These are phyloP conservation scores for Leucoma salicis DNA, from an alignment of 2,888 invertebrate species.

Conservation along the genomic window DNA sequence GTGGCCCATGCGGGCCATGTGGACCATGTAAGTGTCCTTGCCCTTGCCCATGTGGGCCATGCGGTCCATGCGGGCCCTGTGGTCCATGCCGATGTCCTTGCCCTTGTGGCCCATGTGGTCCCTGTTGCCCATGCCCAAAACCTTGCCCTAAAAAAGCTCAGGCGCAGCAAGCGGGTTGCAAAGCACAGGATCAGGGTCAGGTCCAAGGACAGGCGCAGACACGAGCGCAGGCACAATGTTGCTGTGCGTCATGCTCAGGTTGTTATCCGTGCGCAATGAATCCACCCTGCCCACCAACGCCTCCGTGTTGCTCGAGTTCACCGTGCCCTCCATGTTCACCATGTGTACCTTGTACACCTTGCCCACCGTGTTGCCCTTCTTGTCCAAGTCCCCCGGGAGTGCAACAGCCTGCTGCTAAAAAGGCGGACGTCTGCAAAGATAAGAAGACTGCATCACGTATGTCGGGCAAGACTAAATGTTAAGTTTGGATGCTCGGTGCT, in stretches of 20 bases:
- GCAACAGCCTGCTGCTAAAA: conserved; percentile 7
- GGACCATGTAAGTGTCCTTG: conserved; percentile 23
- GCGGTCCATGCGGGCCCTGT: conserved; percentile 31
- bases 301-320: conserved; percentile 1
- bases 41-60: conserved; percentile 24
- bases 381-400: conserved; percentile 15
- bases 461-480: conserved; percentile 4
- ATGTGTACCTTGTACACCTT: conserved; percentile 32
- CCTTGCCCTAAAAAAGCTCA: conserved; percentile 9
- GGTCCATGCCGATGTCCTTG: conserved; percentile 29
- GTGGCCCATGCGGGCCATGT: conserved; percentile 33
- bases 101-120: conserved; percentile 12
- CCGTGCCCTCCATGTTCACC: conserved; percentile 18
- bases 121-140: conserved; percentile 22
- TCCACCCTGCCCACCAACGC: background rate
- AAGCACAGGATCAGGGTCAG: conserved; percentile 1
- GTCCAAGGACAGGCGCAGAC: background rate
- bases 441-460: background rate
- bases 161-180: conserved; percentile 11
- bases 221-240: background rate
- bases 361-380: conserved; percentile 28
- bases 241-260: background rate
- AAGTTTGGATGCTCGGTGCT: too few relatives aligned
- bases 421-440: background rate
- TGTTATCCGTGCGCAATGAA: background rate